A percentile compares a stretch with the other conserved stretches of the same genome.
Evolutionary conservation across 2,888 invertebrate species (phyloP).

Genomic region (Bombylius discolor): DNA sequence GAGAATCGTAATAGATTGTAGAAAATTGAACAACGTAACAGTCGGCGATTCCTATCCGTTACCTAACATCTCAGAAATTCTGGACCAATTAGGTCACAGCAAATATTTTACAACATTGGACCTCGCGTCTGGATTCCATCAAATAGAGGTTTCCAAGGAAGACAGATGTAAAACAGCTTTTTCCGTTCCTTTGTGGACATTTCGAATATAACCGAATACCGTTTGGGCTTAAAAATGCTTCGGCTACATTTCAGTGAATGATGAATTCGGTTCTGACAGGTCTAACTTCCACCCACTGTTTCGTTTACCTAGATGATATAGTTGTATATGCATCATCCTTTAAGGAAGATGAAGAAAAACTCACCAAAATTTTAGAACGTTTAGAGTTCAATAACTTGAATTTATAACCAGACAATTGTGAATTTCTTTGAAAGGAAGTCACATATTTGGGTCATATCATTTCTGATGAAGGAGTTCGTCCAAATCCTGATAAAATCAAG

Average conservation of each 20-base stretch:
- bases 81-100: constrained; percentile 11
- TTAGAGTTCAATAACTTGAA: constrained; percentile 4
- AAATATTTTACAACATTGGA: constrained; percentile 13
- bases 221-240: constrained; percentile 10
- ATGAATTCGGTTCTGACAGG: constrained; percentile 9
- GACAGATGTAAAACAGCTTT: constrained; percentile 13
- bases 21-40: constrained; percentile 12
- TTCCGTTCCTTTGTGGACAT: neutral
- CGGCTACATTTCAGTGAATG: constrained; percentile 10
- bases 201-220: constrained; percentile 8
- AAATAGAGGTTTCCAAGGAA: constrained; percentile 9
- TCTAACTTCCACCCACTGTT: constrained; percentile 4
- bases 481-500: constrained; percentile 1
- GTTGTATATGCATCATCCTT: constrained; percentile 8
- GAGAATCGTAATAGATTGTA: constrained; percentile 14
- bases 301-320: constrained; percentile 11
- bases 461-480: neutral
- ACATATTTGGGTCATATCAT: constrained; percentile 9
- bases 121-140: constrained; percentile 13
- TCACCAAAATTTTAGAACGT: constrained; percentile 1
- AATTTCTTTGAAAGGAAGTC: constrained; percentile 6
- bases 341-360: constrained; percentile 3
- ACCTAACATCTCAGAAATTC: constrained; percentile 11
- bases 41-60: constrained; percentile 19
- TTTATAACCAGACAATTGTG: constrained; percentile 4